phyloP scores from a whole-genome alignment of 2,888 invertebrate species.

The Aphrophora alni region DNA sequence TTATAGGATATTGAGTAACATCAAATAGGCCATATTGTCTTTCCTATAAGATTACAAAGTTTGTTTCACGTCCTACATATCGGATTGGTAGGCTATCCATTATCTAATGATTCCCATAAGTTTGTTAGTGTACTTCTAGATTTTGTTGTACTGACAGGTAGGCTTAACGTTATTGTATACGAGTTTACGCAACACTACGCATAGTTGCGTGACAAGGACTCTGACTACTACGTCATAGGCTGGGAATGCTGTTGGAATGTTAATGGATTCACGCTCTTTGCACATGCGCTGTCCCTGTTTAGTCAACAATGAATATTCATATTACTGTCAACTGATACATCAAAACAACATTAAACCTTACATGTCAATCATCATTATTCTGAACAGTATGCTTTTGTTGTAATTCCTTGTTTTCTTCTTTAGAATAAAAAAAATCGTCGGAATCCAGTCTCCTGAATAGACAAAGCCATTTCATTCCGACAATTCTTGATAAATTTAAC shows the following conservation, averaged over 20 bases:
- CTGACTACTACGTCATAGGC: not conserved
- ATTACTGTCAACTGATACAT: constrained; percentile 2
- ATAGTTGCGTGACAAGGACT: not conserved
- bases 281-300: not conserved
- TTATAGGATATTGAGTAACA: no score
- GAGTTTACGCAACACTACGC: not conserved
- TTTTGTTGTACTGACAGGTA: no score
- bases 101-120: no score
- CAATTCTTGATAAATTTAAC: not conserved
- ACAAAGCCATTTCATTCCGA: not conserved
- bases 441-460: not conserved
- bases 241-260: constrained; percentile 3
- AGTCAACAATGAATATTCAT: constrained; percentile 5
- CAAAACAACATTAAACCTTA: not conserved
- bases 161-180: not conserved
- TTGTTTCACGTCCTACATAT: no score
- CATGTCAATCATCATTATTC: not conserved
- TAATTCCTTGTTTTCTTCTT: not conserved
- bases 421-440: not conserved
- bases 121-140: no score
- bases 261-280: constrained; percentile 6
- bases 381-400: not conserved
- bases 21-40: no score
- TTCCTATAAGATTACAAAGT: no score
- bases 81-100: no score